Base-by-base conservation (phyloP, 2,888 invertebrate genomes). In the Cyrtodaria siliqua region DNA sequence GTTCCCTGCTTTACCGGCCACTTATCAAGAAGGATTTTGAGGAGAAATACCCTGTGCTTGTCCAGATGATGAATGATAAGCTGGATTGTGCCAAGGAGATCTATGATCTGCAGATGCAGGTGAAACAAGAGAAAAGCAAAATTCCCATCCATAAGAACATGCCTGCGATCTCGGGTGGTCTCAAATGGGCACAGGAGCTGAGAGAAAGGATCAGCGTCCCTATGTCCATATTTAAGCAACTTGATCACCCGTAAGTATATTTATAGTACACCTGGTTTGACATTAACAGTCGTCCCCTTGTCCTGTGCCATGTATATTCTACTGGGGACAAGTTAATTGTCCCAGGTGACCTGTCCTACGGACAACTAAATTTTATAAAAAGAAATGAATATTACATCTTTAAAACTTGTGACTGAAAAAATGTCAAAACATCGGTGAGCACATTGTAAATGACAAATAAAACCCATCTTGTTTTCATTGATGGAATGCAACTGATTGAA, bases 11-110 rank as follows among this genome's bases (percentile, higher is more conserved):
- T 81, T 97, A 98, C 83, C 95, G 98, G 63, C 96, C 97, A 1
- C 94, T 97, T 66, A 97, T 98, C 86, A 96, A 96, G 89, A 95
- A 96, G 70, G 97, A 97, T 92, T 97, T 98, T 89, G 96, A 96
- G 3, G 95, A 95, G 67, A 97, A 97, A 90, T 98, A 97, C 91
- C 94, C 95, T 0, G 95, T 95, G 89, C 96, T 98, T 55, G 94
- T 97, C 24, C 95, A 95, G 40, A 96, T 97, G 95, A 94, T 93
- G 81, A 88, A 92, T 57, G 74, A 84, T 18, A 91, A 92, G 62
- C 79, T 93, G 53, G 87, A 90, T 67, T 75, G 76, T 14, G 89
- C 88, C 26, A 93, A 92, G 67, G 57, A 79, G 14, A 89, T 93
- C 66, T 93, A 91, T 72, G 92, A 93, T 68, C 57, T 70, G 52